These are phyloP conservation scores for Aegotheles bennettii DNA, from an alignment of 2,113 vertebrate genomes.

Conservation along the genomic window DNA sequence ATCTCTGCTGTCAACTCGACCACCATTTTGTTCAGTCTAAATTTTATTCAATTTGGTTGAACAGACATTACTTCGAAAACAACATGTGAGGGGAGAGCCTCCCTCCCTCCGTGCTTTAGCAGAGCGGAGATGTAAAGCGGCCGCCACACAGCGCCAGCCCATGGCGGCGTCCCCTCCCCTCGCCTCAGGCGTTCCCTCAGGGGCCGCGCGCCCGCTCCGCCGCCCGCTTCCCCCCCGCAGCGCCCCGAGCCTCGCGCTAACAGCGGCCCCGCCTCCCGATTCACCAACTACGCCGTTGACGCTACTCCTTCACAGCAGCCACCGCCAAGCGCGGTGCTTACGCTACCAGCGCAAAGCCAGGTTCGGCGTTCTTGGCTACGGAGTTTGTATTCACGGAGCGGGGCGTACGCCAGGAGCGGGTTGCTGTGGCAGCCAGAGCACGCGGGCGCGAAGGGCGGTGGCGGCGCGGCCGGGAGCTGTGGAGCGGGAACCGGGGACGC, in stretches of 20 bases:
- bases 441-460: not conserved
- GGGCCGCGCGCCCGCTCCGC: not conserved
- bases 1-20: not conserved
- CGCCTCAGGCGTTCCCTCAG: not conserved
- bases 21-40: not conserved
- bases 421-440: not conserved
- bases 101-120: not conserved
- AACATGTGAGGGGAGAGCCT: rapidly evolving
- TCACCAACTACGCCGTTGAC: not conserved
- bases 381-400: not conserved
- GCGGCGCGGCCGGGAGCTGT: not conserved
- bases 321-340: not conserved
- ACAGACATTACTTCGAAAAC: not conserved
- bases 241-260: not conserved
- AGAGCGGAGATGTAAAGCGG: rapidly evolving
- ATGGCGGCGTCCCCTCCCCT: rapidly evolving
- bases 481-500: not conserved
- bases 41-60: not conserved
- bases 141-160: rapidly evolving
- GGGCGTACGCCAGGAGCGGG: not conserved
- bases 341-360: not conserved
- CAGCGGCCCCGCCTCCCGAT: not conserved
- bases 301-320: not conserved
- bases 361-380: rapidly evolving
- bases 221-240: rapidly evolving